Base-by-base conservation (phyloP, 23 tunicate species). In the Botrylloides violaceus region DNA sequence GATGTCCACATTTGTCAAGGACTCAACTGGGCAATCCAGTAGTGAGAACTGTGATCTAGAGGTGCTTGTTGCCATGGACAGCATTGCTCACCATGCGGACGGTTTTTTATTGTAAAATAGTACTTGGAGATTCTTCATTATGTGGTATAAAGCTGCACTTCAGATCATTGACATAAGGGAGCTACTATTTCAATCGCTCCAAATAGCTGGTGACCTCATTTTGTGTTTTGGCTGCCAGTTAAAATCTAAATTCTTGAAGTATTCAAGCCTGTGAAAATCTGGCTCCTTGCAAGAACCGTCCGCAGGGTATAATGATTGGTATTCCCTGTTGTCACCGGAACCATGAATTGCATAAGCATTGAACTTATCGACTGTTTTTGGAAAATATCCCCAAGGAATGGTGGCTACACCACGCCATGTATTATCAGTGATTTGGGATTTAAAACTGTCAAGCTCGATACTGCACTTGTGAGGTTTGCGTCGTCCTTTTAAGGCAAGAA, bases 271-370 rank as follows among this genome's bases (percentile, higher is more conserved):
- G 53, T 43, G 53, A 15, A 79, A 85, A 70, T 85, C 77, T 1
- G 94, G 94, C 39, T 79, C 71, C 2, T 39, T 25, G 33, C 38
- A 64, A 3, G 37, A 26, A 29, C 34, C 72, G 12, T 75, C 66
- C 36, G 68, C 84, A 20, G 85, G 84, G 60, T 70, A 80, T 3
- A 85, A 59, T 32, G 94, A 72, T 58, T 85, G 81, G 66, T 85
- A 85, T 12, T 32, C 71, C 58, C 94, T 75, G 4, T 75, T 60
- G 2, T 50, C 59, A 3, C 58, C 80, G 35, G 66, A 23, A 12
- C 94, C 94, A 77, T 85, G 94, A 1, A 85, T 85, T 2, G 85
- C 94, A 75, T 30, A 85, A 20, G 84, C 84, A 61, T 85, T 85
- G 36, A 74, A 66, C 58, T 80, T 85, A 36, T 85, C 59, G 7